Base-by-base conservation (phyloP, 2,113 vertebrate species). In the Scartelaos histophorus region DNA sequence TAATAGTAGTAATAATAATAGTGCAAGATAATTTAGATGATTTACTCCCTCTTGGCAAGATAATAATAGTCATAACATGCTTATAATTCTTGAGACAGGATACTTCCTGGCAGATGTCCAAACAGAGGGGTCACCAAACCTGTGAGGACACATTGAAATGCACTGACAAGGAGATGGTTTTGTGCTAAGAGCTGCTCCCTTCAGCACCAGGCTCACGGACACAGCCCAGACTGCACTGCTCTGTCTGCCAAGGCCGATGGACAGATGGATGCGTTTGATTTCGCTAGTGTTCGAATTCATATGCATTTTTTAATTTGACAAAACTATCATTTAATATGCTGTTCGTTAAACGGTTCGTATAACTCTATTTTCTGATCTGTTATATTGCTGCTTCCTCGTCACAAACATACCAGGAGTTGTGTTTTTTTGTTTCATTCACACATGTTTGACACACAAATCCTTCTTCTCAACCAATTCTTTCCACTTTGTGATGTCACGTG, bases 121-220 rank as follows among this genome's bases (percentile, higher is more conserved):
- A 43, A 34, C 17, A n/a, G 34, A n/a, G 29, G 7, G 34, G 61
- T 64, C 61, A 64, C 17, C 35, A 38, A 38, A 64, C 61, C 61
- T 43, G 38, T 43, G 9, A 64, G 61, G 61, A 64, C 61, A 38
- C 60, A 19, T 62, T 62, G 7, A 62, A 19, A 62, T 62, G 25
- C 60, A 38, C 61, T 64, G 61, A 64, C 34, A 64, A 64, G 29
- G 56, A 58, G 56, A 58, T 13, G 38, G 60, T 35, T 29, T 15
- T n/a, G 60, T 10, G 38, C 38, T 43, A 43, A 43, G 60, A 62
- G 60, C 25, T 35, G 60, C 29, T 62, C 35, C 29, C 25, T 15
- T 19, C 16, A 62, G 15, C 2, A 62, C 38, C 61, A 38, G 61
- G 17, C 29, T 35, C 17, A 43, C 61, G 9, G 34, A 64, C 34